Conservation (phyloP, 2,113 vertebrate species). For the Castor canadensis region DNA sequence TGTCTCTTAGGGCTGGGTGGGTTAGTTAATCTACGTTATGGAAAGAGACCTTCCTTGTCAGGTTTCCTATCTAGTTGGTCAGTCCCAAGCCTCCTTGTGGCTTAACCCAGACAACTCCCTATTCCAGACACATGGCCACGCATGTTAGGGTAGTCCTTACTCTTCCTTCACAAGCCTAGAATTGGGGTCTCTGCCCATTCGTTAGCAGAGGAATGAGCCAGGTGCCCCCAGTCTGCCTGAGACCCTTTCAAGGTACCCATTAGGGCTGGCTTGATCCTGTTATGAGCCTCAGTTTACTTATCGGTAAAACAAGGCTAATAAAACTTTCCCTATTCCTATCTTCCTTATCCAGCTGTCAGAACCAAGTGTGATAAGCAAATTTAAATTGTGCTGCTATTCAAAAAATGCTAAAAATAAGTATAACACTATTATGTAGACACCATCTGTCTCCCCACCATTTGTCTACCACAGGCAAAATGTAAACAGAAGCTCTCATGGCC, state of each 20-base stretch:
- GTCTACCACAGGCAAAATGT: background rate
- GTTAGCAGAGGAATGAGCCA: background rate
- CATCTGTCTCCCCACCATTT: background rate
- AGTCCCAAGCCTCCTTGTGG: background rate
- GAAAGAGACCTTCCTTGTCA: background rate
- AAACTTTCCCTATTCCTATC: background rate
- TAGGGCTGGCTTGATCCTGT: background rate
- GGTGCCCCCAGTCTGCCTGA: background rate
- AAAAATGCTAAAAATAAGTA: constrained; percentile 40
- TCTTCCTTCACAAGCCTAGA: background rate
- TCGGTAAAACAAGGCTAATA: background rate
- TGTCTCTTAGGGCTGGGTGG: background rate
- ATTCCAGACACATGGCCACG: background rate
- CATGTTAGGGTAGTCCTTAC: background rate
- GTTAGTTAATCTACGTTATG: background rate
- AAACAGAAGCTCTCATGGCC: constrained; percentile 57
- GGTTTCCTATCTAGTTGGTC: background rate
- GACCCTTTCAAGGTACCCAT: background rate
- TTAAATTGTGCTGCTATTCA: constrained; percentile 13
- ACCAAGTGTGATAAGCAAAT: background rate
- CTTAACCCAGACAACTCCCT: background rate
- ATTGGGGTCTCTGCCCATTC: background rate
- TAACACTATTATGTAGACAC: background rate
- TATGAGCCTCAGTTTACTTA: background rate
- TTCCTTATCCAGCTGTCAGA: background rate